phyloP scores from a whole-genome alignment of 1,140 invertebrate genomes.

The Drosophila paulistorum region DNA sequence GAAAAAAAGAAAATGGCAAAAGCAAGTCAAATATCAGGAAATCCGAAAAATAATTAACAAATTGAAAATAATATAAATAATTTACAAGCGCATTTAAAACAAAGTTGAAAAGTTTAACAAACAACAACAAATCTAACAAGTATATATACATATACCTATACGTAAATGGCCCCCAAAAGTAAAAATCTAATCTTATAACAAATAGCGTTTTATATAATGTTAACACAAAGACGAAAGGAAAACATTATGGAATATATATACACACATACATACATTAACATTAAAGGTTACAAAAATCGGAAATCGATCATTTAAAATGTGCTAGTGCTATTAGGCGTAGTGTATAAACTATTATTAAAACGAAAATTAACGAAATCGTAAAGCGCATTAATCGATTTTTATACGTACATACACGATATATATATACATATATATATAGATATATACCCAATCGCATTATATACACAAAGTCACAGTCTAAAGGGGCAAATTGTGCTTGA shows the following conservation, averaged over 20 bases:
- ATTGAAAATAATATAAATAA: slow-evolving; percentile 38
- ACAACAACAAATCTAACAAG: slow-evolving; percentile 18
- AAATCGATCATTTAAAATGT: slow-evolving; percentile 62
- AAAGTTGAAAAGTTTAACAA: slow-evolving; percentile 43
- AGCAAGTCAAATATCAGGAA: slow-evolving; percentile 71
- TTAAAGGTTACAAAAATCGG: slow-evolving; percentile 12
- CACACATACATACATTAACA: slow-evolving; percentile 36
- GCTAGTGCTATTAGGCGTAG: slow-evolving; percentile 72
- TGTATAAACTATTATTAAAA: slow-evolving; percentile 52
- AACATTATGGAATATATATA: slow-evolving; percentile 24
- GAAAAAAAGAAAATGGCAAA: slow-evolving; percentile 29
- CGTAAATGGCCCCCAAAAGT: slow-evolving; percentile 39
- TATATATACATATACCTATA: slow-evolving; percentile 69
- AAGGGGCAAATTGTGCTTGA: slow-evolving; percentile 18
- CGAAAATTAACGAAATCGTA: slow-evolving; percentile 14
- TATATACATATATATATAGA: slow-evolving; percentile 30
- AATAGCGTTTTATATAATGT: slow-evolving; percentile 51
- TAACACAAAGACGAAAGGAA: slow-evolving; percentile 25
- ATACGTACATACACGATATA: slow-evolving; percentile 52
- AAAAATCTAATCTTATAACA: slow-evolving; percentile 38
- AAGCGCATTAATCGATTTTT: slow-evolving; percentile 63
- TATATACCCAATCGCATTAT: slow-evolving; percentile 23
- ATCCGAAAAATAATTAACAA: slow-evolving; percentile 52
- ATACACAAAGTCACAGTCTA: slow-evolving; percentile 21
- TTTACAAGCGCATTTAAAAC: slow-evolving; percentile 73